These are phyloP conservation scores for Cuniculus paca DNA, from an alignment of 2,797 vertebrate genomes.

Conservation along the genomic window DNA sequence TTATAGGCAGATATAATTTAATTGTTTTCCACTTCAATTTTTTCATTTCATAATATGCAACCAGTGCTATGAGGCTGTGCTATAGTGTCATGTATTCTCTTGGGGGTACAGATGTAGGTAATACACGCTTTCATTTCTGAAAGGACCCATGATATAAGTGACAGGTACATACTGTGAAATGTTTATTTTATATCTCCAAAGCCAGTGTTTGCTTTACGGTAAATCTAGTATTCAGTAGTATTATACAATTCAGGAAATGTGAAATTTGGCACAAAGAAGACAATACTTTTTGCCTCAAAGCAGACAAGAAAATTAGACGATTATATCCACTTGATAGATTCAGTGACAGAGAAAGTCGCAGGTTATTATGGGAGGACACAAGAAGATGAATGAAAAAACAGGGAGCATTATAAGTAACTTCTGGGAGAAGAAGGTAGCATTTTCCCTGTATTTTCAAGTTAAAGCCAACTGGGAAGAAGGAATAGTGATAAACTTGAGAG, in stretches of 20 bases:
- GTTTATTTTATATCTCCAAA: not conserved
- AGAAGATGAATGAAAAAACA: not conserved
- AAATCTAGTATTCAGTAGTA: not conserved
- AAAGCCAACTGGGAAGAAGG: not conserved
- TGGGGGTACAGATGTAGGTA: not conserved
- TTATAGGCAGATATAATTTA: slow-evolving; percentile 23
- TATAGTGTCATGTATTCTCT: not conserved
- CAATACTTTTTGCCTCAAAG: not conserved
- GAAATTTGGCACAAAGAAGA: not conserved
- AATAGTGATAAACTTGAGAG: not conserved
- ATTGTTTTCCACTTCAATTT: not conserved
- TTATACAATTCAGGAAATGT: not conserved
- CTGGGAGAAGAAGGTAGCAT: not conserved
- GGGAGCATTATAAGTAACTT: not conserved
- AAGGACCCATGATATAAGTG: not conserved
- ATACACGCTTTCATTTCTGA: slow-evolving; percentile 16
- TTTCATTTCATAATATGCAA: not conserved
- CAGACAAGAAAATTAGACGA: not conserved
- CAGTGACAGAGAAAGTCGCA: not conserved
- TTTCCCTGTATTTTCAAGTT: not conserved
- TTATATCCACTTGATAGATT: not conserved
- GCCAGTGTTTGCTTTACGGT: not conserved
- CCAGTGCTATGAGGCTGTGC: not conserved
- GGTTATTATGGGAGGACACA: not conserved
- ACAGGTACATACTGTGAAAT: not conserved